A percentile compares a stretch with the other conserved stretches of the same genome.
phyloP scores from a whole-genome alignment of 2,113 vertebrate genomes.

The Ramphastos sulfuratus region DNA sequence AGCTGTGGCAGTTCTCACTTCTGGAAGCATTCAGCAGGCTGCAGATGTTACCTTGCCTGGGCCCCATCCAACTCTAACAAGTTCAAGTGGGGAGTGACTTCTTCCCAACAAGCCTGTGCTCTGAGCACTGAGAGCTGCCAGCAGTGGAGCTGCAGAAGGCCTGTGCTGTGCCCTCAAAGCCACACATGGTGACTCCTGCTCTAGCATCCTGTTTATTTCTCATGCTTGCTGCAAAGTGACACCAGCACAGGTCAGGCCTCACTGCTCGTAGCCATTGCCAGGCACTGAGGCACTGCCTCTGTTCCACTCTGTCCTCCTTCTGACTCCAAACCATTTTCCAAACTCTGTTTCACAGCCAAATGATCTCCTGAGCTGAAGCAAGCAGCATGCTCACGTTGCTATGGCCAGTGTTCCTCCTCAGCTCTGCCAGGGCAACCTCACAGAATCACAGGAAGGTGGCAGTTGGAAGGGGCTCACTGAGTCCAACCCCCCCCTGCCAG shows the following conservation, averaged over 20 bases:
- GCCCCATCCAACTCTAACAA: neutral
- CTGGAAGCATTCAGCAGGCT: neutral
- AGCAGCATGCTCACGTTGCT: neutral
- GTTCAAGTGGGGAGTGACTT: neutral
- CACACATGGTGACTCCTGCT: neutral
- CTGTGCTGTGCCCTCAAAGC: neutral
- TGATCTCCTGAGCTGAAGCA: neutral
- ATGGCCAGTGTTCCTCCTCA: neutral
- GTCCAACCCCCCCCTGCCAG: no score
- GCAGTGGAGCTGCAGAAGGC: neutral
- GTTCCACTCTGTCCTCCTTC: neutral
- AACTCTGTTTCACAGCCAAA: neutral
- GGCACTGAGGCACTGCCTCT: neutral
- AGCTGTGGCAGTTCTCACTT: neutral
- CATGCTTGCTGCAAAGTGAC: neutral
- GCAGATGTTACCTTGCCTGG: neutral
- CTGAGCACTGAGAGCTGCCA: neutral
- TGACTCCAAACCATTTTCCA: neutral
- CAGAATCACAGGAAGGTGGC: no score
- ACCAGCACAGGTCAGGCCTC: constrained; percentile 16
- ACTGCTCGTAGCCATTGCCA: neutral
- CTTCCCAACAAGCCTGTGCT: neutral
- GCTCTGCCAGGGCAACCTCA: neutral
- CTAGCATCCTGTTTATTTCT: neutral
- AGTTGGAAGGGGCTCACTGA: no score